A percentile compares a stretch with the other conserved stretches of the same genome.
Evolutionary conservation across 2,113 vertebrate species (phyloP).

Genomic region (Pitta sordida): DNA sequence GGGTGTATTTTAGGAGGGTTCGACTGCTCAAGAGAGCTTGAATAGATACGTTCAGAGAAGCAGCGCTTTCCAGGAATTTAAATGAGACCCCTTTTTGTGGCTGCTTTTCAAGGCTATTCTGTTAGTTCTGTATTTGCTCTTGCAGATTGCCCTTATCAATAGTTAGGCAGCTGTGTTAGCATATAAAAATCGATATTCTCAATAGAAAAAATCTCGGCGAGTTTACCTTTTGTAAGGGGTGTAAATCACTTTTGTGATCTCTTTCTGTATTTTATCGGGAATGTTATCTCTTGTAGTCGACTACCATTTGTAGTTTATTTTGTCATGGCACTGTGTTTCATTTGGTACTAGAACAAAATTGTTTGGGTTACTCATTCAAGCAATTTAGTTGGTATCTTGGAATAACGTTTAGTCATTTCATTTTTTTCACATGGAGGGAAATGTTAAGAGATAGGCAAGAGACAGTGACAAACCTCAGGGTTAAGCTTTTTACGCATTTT

Average conservation of each 20-base stretch:
- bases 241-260: not conserved
- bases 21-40: not conserved
- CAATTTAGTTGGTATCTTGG: not conserved
- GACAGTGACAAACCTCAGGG: not conserved
- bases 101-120: constrained; percentile 42
- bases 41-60: constrained; percentile 47
- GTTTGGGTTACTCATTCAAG: not conserved
- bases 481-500: not conserved
- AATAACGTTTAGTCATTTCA: not conserved
- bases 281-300: not conserved
- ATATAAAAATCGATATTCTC: not conserved
- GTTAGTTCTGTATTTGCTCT: constrained; percentile 37
- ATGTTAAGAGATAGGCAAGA: not conserved
- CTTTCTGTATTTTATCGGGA: not conserved
- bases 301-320: not conserved
- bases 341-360: not conserved
- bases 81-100: constrained; percentile 54
- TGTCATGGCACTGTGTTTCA: not conserved
- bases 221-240: not conserved
- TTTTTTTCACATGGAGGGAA: not conserved
- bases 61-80: constrained; percentile 76
- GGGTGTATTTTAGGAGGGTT: not conserved
- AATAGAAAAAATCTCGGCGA: not conserved
- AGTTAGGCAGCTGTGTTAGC: constrained; percentile 5
- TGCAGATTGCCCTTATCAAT: constrained; percentile 26